Conservation (phyloP, 2,113 vertebrate genomes). For the Rhynchopsitta pachyrhyncha region DNA sequence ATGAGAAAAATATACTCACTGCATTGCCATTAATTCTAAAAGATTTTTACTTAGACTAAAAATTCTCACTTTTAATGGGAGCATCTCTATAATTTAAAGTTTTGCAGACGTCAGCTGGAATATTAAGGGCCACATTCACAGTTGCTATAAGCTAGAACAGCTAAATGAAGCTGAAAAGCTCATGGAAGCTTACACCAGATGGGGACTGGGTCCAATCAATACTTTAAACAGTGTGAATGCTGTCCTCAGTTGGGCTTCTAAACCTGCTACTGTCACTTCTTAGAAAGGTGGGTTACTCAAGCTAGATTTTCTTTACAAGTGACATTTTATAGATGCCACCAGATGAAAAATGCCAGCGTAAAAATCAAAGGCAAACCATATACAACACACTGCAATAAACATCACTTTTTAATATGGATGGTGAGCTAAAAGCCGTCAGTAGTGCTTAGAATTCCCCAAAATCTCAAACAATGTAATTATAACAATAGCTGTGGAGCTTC, state of each 20-base stretch:
- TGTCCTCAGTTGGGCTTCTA: background rate
- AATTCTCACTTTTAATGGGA: background rate
- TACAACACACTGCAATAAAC: background rate
- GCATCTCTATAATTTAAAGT: background rate
- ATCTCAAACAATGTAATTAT: background rate
- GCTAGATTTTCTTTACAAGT: background rate
- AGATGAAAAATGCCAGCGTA: background rate
- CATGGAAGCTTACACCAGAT: background rate
- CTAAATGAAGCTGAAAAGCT: background rate
- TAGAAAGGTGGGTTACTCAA: background rate
- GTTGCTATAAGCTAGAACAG: background rate
- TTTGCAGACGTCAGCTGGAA: slow-evolving; percentile 33
- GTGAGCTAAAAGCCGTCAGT: background rate
- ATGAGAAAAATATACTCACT: background rate
- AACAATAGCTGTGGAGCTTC: background rate
- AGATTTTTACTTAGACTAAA: background rate
- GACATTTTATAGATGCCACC: background rate
- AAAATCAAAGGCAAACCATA: background rate
- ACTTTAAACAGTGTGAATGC: background rate
- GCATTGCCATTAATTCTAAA: background rate
- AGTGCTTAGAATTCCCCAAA: background rate
- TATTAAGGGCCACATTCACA: background rate
- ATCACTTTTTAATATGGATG: background rate
- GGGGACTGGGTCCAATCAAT: background rate
- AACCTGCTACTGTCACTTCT: background rate